Evolutionary conservation across 2,888 invertebrate genomes (phyloP).

Genomic region (Nebria brevicollis): DNA sequence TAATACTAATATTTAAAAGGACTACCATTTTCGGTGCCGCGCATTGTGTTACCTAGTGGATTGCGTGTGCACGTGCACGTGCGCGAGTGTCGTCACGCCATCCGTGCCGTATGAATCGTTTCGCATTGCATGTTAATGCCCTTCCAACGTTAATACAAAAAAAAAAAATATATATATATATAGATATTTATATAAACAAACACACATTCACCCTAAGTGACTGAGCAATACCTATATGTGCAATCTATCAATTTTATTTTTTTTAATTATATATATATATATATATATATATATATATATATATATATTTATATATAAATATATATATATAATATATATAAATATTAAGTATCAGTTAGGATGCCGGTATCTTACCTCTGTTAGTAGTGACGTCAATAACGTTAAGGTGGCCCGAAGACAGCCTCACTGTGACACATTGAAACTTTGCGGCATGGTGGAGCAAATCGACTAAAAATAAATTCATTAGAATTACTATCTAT

Average conservation of each 20-base stretch:
- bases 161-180: not conserved
- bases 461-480: constrained; percentile 40
- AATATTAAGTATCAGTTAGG: constrained; percentile 4
- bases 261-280: not conserved
- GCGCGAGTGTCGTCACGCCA: not conserved
- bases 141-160: not conserved
- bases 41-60: not conserved
- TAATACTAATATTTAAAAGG: constrained; percentile 32
- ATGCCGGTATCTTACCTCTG: not conserved
- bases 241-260: not conserved
- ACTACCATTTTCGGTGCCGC: constrained; percentile 23
- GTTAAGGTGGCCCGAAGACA: constrained; percentile 57
- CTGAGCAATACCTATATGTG: not conserved
- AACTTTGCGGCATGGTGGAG: constrained; percentile 50
- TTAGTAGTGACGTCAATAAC: constrained; percentile 8
- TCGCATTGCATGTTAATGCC: not conserved
- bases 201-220: not conserved
- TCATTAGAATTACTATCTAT: constrained; percentile 49
- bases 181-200: not conserved
- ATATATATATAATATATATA: not conserved
- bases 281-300: not conserved
- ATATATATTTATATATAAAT: not conserved
- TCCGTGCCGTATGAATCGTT: not conserved
- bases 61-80: not conserved
- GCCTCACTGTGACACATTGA: constrained; percentile 21